Percentiles rank a stretch among this genome's conserved stretches.
These are phyloP conservation scores for Netelia fuscicornis DNA, from an alignment of 2,888 invertebrate genomes.

Conservation along the genomic window DNA sequence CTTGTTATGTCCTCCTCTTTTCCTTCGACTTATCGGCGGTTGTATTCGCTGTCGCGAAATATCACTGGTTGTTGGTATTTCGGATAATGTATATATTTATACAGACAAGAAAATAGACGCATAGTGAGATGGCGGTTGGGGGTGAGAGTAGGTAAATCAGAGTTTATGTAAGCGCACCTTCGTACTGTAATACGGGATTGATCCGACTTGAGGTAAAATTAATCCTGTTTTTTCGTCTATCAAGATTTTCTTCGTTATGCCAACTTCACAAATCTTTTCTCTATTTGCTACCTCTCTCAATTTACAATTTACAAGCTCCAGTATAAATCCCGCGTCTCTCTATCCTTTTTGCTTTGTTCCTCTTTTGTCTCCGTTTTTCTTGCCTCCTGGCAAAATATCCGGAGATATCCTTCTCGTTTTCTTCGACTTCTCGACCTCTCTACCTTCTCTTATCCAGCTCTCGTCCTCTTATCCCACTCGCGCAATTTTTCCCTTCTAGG, in stretches of 20 bases:
- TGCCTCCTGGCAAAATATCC: slow-evolving; percentile 75
- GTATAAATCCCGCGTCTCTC: slow-evolving; percentile 74
- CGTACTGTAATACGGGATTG: slow-evolving; percentile 82
- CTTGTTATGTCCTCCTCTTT: too few relatives aligned
- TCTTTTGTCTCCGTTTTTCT: slow-evolving; percentile 59
- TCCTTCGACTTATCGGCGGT: too few relatives aligned
- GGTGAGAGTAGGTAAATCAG: slow-evolving; percentile 8
- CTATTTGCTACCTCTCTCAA: slow-evolving; percentile 34
- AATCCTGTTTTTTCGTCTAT: slow-evolving; percentile 48
- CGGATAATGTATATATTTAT: too few relatives aligned
- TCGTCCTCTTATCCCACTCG: slow-evolving; percentile 31
- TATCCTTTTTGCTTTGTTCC: slow-evolving; percentile 18
- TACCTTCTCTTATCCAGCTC: neutral
- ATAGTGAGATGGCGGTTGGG: neutral
- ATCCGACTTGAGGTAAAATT: slow-evolving; percentile 80
- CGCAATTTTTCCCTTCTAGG: neutral
- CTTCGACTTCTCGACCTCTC: slow-evolving; percentile 46
- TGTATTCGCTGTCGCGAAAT: too few relatives aligned
- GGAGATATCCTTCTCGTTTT: slow-evolving; percentile 64
- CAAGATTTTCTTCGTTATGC: slow-evolving; percentile 29
- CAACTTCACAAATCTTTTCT: slow-evolving; percentile 56
- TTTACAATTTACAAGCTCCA: slow-evolving; percentile 76
- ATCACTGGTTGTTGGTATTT: too few relatives aligned
- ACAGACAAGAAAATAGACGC: neutral
- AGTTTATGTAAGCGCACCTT: slow-evolving; percentile 74